A percentile compares a stretch with the other conserved stretches of the same genome.
Conservation (phyloP, 2,888 invertebrate species). For the Tridacna gigas region DNA sequence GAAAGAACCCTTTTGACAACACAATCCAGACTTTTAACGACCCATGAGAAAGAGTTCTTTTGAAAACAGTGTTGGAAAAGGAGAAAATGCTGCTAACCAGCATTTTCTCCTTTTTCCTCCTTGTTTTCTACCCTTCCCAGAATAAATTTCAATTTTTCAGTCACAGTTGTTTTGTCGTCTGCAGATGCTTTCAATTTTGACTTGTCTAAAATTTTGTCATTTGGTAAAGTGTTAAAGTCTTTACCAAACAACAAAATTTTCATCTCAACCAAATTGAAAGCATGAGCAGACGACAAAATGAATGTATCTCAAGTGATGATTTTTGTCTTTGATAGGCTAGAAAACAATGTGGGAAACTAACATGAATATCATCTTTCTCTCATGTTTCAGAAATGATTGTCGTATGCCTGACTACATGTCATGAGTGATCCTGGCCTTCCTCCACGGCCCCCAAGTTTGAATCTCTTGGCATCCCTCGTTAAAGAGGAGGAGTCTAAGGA, state of each 20-base stretch:
- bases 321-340: too few relatives aligned
- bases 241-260: too few relatives aligned
- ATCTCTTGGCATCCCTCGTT: conserved; percentile 67
- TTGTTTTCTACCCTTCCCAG: background rate
- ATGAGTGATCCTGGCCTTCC: conserved; percentile 66
- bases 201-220: too few relatives aligned
- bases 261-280: too few relatives aligned
- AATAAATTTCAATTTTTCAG: too few relatives aligned
- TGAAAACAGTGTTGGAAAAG: background rate
- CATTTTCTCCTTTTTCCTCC: background rate
- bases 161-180: too few relatives aligned
- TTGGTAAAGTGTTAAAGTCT: too few relatives aligned
- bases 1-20: too few relatives aligned
- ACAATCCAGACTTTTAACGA: too few relatives aligned
- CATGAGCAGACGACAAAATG: too few relatives aligned
- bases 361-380: background rate
- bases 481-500: conserved; percentile 56
- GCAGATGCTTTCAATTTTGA: too few relatives aligned
- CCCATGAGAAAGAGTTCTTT: background rate
- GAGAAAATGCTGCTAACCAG: background rate
- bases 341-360: background rate
- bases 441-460: conserved; percentile 59
- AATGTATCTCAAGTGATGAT: too few relatives aligned
- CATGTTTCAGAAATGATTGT: conserved; percentile 42
- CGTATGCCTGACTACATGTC: background rate